phyloP scores from a whole-genome alignment of 2,797 vertebrate genomes.

The Clarias laeviceps region DNA sequence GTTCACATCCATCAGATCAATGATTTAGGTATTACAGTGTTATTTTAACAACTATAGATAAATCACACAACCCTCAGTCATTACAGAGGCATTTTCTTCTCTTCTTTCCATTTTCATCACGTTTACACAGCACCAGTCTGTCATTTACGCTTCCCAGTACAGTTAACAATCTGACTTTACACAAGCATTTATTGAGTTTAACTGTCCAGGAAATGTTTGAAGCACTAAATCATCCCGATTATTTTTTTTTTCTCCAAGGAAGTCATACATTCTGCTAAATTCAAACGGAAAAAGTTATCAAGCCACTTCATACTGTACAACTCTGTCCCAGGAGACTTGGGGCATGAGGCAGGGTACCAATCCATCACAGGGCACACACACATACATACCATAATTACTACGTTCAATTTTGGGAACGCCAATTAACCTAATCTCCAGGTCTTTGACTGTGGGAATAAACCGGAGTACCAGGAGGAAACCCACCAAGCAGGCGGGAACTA shows the following conservation, averaged over 20 bases:
- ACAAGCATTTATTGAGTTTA: not conserved
- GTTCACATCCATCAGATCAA: not conserved
- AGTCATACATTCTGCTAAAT: not conserved
- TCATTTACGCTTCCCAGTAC: not conserved
- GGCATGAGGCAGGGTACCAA: too few species aligned
- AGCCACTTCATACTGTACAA: not conserved
- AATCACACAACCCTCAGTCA: slow-evolving; percentile 22
- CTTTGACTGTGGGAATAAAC: too few species aligned
- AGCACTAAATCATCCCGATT: not conserved
- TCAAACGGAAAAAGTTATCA: not conserved
- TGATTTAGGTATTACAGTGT: slow-evolving; percentile 33
- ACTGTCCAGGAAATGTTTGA: not conserved
- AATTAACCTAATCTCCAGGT: too few species aligned
- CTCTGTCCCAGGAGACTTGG: too few species aligned
- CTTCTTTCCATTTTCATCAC: not conserved
- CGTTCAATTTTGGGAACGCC: too few species aligned
- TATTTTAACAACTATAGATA: slow-evolving; percentile 45
- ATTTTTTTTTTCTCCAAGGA: too few species aligned
- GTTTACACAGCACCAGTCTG: not conserved
- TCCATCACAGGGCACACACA: too few species aligned
- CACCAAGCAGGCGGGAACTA: too few species aligned
- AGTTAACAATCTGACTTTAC: not conserved
- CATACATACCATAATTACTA: too few species aligned
- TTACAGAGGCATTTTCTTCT: slow-evolving; percentile 3
- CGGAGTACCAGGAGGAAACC: too few species aligned